Evolutionary conservation across 2,797 vertebrate genomes (phyloP), one percentile per base, ranked within the genome.

Genomic region (Enteromius argenteus): DNA sequence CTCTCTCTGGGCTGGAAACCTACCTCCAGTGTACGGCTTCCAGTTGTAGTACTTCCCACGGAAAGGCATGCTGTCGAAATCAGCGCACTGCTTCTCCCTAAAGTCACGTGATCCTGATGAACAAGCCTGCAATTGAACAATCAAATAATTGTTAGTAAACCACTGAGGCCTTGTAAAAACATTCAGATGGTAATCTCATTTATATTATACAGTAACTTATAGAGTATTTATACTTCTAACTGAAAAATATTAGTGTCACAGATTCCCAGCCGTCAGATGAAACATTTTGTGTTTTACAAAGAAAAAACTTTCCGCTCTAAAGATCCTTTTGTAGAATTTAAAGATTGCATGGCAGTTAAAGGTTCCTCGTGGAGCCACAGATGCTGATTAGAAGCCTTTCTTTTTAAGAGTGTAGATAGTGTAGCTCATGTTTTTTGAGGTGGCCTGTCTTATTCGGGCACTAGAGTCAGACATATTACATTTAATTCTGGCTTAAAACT

Each of bases 31-130:
- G 95, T 98, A 99, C 86, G 98, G 98, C 91, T 98, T 99, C 98
- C 98, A 99, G 95, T 97, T 98, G 96, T 99, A 99, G 92, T 97
- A 99, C 88, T 99, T 99, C 91, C 98, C 98, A 53, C 98, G 96
- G 90, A 99, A 99, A 91, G 98, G 96, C 96, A 98, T 95, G 94
- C 88, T 97, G 95, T 99, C 97, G 89, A 99, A 99, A 89, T 99
- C 98, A 0, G 97, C 97, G 84, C 98, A 99, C 87, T 99, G 98
- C 89, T 99, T 99, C 94, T 99, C 97, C 87, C 98, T 94, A 93
- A 99, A 99, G 92, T 99, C 98, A 77, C 96, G 96, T 71, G 97
- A 94, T 76, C 97, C 98, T 19, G 87, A 92, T 81, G 96, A 94
- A 90, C 98, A 99, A 0, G 94, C 92, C 98, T 99, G 91, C 90